Evolutionary conservation across 2,888 invertebrate genomes (phyloP).

Genomic region (Aplocera efformata): DNA sequence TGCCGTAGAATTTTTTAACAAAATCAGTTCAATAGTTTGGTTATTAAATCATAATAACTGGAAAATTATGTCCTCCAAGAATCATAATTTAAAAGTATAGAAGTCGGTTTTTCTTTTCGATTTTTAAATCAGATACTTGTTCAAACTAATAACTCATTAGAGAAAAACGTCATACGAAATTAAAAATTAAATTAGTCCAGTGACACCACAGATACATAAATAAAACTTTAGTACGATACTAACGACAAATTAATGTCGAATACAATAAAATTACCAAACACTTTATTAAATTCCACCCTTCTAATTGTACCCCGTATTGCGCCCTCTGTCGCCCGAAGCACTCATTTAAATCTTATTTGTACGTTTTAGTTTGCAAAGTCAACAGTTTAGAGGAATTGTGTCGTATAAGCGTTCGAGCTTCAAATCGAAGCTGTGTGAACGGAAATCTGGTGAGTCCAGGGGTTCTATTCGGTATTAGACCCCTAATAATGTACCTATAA

Average conservation of each 20-base stretch:
- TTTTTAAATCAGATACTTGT: too few relatives aligned
- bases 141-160: too few relatives aligned
- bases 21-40: too few relatives aligned
- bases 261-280: slow-evolving; percentile 27
- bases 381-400: slow-evolving; percentile 52
- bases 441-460: slow-evolving; percentile 9
- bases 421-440: slow-evolving; percentile 15
- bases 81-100: too few relatives aligned
- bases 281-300: slow-evolving; percentile 28
- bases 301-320: slow-evolving; percentile 21
- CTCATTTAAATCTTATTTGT: slow-evolving; percentile 76
- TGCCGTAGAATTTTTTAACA: too few relatives aligned
- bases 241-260: slow-evolving; percentile 17
- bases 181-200: too few relatives aligned
- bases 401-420: slow-evolving; percentile 34
- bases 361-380: slow-evolving; percentile 70
- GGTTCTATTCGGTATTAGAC: too few relatives aligned
- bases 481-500: too few relatives aligned
- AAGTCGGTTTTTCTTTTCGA: too few relatives aligned
- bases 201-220: background rate
- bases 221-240: slow-evolving; percentile 1
- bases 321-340: slow-evolving; percentile 25
- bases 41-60: too few relatives aligned
- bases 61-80: too few relatives aligned
- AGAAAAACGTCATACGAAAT: too few relatives aligned